Conservation (phyloP, 2,797 vertebrate species). For the Fistularia tabacaria region DNA sequence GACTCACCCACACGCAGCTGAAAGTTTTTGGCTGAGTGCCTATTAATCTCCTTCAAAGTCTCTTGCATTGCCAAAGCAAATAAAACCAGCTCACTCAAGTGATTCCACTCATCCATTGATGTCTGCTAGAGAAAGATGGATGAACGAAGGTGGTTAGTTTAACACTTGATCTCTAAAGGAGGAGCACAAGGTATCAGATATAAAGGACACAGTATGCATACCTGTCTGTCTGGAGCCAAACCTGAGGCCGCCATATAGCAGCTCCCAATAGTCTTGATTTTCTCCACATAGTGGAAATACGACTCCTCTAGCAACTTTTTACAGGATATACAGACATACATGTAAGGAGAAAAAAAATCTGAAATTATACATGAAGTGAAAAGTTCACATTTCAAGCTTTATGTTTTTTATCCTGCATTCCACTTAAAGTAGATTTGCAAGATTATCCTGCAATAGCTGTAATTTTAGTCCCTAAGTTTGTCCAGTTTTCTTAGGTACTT, state of each 20-base stretch:
- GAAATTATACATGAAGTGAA: neutral
- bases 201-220: constrained; percentile 17
- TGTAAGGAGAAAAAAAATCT: neutral
- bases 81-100: constrained; percentile 77
- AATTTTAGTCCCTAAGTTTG: no score
- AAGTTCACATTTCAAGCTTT: no score
- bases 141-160: no score
- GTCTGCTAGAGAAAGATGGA: constrained; percentile 28
- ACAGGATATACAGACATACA: constrained; percentile 2
- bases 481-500: no score
- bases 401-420: no score
- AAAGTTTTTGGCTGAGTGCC: constrained; percentile 67
- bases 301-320: constrained; percentile 75
- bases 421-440: no score
- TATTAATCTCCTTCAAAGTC: constrained; percentile 74
- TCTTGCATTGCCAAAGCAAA: constrained; percentile 79
- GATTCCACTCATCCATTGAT: constrained; percentile 68
- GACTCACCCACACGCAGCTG: constrained; percentile 75
- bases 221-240: constrained; percentile 69
- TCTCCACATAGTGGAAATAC: constrained; percentile 77
- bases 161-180: neutral
- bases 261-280: constrained; percentile 80
- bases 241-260: constrained; percentile 81
- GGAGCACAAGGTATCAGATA: neutral
- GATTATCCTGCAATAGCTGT: no score